A percentile compares a stretch with the other conserved stretches of the same genome.
phyloP scores from a whole-genome alignment of 1,140 invertebrate genomes.

The Pinna nobilis region DNA sequence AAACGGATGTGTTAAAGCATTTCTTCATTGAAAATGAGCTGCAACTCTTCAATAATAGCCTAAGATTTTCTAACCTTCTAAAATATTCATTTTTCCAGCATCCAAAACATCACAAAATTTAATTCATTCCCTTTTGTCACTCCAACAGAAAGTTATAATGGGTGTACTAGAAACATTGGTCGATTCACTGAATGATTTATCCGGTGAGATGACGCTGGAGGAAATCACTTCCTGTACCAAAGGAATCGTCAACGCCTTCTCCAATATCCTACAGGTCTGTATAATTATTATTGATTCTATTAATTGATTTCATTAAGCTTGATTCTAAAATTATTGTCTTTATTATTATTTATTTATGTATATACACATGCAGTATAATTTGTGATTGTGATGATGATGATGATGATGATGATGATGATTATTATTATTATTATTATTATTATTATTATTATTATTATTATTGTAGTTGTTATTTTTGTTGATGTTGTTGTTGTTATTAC shows the following conservation, averaged over 20 bases:
- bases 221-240: conserved; percentile 1
- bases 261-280: conserved; percentile 8
- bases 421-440: too few relatives aligned
- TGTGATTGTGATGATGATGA: too few relatives aligned
- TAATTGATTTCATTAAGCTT: background rate
- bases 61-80: background rate
- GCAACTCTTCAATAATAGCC: background rate
- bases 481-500: too few relatives aligned
- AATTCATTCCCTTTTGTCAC: background rate
- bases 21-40: too few relatives aligned
- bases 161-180: conserved; percentile 19
- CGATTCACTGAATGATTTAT: conserved; percentile 24
- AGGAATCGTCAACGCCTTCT: conserved; percentile 12
- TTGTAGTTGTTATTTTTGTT: too few relatives aligned
- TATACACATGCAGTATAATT: too few relatives aligned
- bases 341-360: too few relatives aligned
- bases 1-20: too few relatives aligned
- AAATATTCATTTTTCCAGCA: background rate
- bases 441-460: too few relatives aligned
- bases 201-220: conserved; percentile 3
- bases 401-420: too few relatives aligned
- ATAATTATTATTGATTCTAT: background rate
- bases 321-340: too few relatives aligned
- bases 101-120: background rate
- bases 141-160: conserved; percentile 1